Evolutionary conservation across 2,888 invertebrate genomes (phyloP).

Genomic region (Habrosyne pyritoides): DNA sequence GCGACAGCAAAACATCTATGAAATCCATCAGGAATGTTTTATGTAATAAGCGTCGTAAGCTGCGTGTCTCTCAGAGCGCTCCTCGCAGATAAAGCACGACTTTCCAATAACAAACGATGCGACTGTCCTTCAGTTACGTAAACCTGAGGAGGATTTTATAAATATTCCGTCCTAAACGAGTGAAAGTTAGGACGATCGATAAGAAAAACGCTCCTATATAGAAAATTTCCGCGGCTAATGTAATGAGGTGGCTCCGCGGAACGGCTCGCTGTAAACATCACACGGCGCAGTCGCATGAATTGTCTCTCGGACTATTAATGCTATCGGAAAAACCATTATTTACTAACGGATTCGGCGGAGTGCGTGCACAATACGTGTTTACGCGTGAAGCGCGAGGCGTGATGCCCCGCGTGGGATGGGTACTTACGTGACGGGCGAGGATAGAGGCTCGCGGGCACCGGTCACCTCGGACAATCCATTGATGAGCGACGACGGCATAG

Average conservation of each 20-base stretch:
- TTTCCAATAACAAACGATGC: constrained; percentile 57
- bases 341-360: constrained; percentile 47
- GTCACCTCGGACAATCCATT: constrained; percentile 77
- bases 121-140: constrained; percentile 71
- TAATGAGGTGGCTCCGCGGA: constrained; percentile 51
- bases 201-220: constrained; percentile 52
- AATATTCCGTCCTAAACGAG: constrained; percentile 54
- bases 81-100: constrained; percentile 52
- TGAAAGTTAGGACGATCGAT: constrained; percentile 59
- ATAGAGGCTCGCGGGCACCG: constrained; percentile 46
- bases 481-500: constrained; percentile 52
- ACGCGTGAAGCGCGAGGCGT: constrained; percentile 34
- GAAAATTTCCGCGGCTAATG: constrained; percentile 59
- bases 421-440: constrained; percentile 45
- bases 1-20: constrained; percentile 29
- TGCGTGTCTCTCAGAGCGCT: constrained; percentile 42
- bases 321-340: constrained; percentile 60
- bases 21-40: constrained; percentile 43
- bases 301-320: constrained; percentile 49
- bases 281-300: constrained; percentile 66
- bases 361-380: constrained; percentile 36
- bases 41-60: constrained; percentile 48
- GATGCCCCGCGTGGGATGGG: constrained; percentile 20
- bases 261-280: constrained; percentile 60
- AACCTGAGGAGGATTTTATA: constrained; percentile 64